phyloP scores from a whole-genome alignment of 2,797 vertebrate genomes.

The Clamator glandarius region DNA sequence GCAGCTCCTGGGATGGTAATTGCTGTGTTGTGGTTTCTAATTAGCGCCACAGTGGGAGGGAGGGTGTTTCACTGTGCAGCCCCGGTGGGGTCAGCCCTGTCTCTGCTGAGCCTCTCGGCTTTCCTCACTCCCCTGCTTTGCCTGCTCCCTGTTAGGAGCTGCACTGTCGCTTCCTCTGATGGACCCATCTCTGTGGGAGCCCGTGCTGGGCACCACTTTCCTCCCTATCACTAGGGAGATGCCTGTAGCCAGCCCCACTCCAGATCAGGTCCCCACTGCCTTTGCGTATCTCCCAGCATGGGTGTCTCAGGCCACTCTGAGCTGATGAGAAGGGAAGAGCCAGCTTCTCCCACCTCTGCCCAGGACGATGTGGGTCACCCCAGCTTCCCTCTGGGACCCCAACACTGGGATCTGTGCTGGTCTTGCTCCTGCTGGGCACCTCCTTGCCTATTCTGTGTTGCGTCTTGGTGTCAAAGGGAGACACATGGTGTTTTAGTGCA shows the following conservation, averaged over 20 bases:
- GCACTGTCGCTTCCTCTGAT: not conserved
- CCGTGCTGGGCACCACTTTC: not conserved
- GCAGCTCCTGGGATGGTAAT: slow-evolving; percentile 80
- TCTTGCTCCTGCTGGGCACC: not conserved
- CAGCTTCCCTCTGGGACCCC: fast-evolving
- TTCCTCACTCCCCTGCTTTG: not conserved
- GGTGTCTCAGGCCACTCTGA: not conserved
- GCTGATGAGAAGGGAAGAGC: not conserved
- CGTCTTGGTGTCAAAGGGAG: fast-evolving
- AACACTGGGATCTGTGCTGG: fast-evolving
- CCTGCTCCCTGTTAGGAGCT: not conserved
- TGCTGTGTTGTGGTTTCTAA: slow-evolving; percentile 82
- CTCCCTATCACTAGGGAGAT: not conserved
- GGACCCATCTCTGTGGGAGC: not conserved
- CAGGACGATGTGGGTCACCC: not conserved
- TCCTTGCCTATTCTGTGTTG: fast-evolving
- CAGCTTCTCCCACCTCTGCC: not conserved
- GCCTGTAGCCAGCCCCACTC: fast-evolving
- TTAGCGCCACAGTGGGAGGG: slow-evolving; percentile 77
- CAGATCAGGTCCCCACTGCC: fast-evolving
- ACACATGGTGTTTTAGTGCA: fast-evolving
- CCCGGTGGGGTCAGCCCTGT: not conserved
- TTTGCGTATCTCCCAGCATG: fast-evolving
- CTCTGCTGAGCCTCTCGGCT: not conserved
- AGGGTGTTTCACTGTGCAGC: not conserved